Evolutionary conservation across 2,113 vertebrate genomes (phyloP).

Genomic region (Nematolebias whitei): DNA sequence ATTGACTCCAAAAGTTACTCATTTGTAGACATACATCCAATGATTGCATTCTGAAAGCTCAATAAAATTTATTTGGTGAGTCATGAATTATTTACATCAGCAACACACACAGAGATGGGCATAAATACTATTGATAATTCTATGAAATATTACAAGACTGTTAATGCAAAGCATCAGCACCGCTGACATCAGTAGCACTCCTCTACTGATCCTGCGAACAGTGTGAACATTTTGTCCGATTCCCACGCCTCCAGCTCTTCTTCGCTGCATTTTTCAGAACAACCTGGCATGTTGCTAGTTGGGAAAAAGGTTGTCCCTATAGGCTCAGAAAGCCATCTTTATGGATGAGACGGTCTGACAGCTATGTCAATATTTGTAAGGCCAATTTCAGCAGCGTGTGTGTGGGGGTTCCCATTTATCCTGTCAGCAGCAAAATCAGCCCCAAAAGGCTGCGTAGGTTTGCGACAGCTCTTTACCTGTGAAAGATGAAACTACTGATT

Average conservation of each 20-base stretch:
- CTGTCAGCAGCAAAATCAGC: constrained; percentile 16
- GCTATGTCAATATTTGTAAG: constrained; percentile 61
- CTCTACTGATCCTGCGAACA: constrained; percentile 21
- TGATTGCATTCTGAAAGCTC: too few species aligned
- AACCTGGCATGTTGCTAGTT: constrained; percentile 14
- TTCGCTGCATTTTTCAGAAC: constrained; percentile 12
- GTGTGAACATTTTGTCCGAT: constrained; percentile 4
- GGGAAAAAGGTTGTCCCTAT: constrained; percentile 9
- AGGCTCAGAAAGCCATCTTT: constrained; percentile 45
- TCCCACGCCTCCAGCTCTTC: neutral
- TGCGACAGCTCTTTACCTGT: constrained; percentile 22
- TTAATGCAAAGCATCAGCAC: neutral
- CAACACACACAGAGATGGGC: too few species aligned
- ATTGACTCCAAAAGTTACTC: too few species aligned
- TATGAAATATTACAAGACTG: neutral
- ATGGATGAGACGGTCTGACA: constrained; percentile 54
- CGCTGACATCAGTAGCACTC: constrained; percentile 1
- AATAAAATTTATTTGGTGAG: too few species aligned
- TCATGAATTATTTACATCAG: too few species aligned
- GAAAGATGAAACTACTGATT: constrained; percentile 33
- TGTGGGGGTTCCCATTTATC: constrained; percentile 29
- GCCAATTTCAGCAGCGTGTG: constrained; percentile 19
- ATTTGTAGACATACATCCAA: too few species aligned
- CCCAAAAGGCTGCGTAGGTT: constrained; percentile 18
- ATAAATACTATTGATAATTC: neutral